Percentiles rank a stretch among this genome's conserved stretches.
These are phyloP conservation scores for Euthynnus affinis DNA, from an alignment of 2,797 vertebrate species.

Conservation along the genomic window DNA sequence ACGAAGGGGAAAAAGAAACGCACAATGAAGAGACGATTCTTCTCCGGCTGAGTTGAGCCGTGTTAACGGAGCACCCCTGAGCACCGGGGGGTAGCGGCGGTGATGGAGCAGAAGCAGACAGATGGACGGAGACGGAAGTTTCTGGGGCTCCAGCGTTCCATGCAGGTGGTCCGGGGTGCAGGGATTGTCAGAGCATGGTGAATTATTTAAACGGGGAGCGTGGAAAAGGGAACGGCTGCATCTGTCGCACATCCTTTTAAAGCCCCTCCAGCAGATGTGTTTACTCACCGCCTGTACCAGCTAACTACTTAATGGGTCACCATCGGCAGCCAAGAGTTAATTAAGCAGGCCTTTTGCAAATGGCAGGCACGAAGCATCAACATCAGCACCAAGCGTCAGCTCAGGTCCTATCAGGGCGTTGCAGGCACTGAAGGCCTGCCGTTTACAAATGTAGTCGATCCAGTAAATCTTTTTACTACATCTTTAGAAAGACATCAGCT, in stretches of 20 bases:
- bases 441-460: slow-evolving; percentile 29
- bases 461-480: neutral
- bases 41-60: slow-evolving; percentile 54
- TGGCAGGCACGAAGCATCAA: slow-evolving; percentile 72
- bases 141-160: slow-evolving; percentile 51
- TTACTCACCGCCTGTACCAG: slow-evolving; percentile 88
- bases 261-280: slow-evolving; percentile 93
- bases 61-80: slow-evolving; percentile 45
- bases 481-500: neutral
- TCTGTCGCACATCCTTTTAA: slow-evolving; percentile 92
- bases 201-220: slow-evolving; percentile 91
- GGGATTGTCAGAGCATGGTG: slow-evolving; percentile 82
- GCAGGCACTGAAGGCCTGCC: slow-evolving; percentile 17
- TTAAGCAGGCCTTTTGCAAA: slow-evolving; percentile 88
- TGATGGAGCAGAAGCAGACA: slow-evolving; percentile 67
- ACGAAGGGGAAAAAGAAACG: slow-evolving; percentile 4
- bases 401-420: slow-evolving; percentile 45
- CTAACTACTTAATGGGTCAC: slow-evolving; percentile 93
- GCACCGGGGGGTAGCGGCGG: slow-evolving; percentile 30
- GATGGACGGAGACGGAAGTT: slow-evolving; percentile 77
- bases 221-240: slow-evolving; percentile 89
- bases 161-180: slow-evolving; percentile 76
- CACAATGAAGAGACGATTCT: slow-evolving; percentile 12
- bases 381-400: slow-evolving; percentile 61
- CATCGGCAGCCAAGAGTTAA: slow-evolving; percentile 91